Conservation (phyloP, 2,888 invertebrate species). For the Globia sparganii region DNA sequence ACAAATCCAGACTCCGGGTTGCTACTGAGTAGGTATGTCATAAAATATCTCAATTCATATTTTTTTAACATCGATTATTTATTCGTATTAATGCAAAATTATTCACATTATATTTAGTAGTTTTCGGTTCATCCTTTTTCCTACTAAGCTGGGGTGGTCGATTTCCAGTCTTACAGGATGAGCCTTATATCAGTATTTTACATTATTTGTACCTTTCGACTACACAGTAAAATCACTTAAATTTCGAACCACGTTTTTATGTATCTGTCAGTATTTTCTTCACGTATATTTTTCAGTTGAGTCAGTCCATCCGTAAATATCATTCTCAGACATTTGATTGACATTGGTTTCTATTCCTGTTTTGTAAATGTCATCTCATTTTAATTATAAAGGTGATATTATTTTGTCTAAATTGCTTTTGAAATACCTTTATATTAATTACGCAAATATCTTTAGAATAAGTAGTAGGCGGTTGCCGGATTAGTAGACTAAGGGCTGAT, state of each 20-base stretch:
- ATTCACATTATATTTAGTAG: too few relatives aligned
- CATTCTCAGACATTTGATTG: slow-evolving; percentile 37
- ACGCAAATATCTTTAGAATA: slow-evolving; percentile 25
- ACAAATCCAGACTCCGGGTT: too few relatives aligned
- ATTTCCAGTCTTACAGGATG: too few relatives aligned
- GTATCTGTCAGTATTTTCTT: slow-evolving; percentile 6
- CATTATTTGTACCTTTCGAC: too few relatives aligned
- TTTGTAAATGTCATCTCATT: slow-evolving; percentile 17
- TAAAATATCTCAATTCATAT: too few relatives aligned
- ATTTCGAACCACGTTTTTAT: background rate
- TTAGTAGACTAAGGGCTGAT: slow-evolving; percentile 18
- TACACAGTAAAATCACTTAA: too few relatives aligned
- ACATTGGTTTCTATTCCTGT: slow-evolving; percentile 28
- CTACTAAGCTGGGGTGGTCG: too few relatives aligned
- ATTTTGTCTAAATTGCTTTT: background rate
- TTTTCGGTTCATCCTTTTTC: too few relatives aligned
- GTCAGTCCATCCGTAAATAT: slow-evolving; percentile 23
- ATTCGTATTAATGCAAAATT: too few relatives aligned
- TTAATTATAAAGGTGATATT: background rate
- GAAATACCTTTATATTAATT: slow-evolving; percentile 23
- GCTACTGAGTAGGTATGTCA: too few relatives aligned
- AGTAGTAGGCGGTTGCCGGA: slow-evolving; percentile 6
- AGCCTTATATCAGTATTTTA: too few relatives aligned
- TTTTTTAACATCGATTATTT: too few relatives aligned
- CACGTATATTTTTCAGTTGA: slow-evolving; percentile 6